These are phyloP conservation scores for Thymelicus acteon DNA, from an alignment of 2,888 invertebrate genomes.

Conservation along the genomic window DNA sequence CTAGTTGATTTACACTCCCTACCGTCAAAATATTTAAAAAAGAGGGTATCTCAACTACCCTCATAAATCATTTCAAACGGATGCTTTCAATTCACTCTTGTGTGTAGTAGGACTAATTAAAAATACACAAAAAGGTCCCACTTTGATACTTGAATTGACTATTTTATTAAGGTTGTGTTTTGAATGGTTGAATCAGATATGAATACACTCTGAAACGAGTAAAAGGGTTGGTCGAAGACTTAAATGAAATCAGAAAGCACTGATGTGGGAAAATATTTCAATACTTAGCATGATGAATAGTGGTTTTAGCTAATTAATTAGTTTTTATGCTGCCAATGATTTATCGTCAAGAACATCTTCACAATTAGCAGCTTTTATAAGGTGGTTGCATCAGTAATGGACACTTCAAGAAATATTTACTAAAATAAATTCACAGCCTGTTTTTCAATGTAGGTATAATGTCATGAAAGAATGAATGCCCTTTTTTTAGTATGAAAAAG, in stretches of 20 bases:
- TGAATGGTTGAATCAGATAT: slow-evolving; percentile 16
- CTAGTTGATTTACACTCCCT: too few species aligned
- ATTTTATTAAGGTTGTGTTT: slow-evolving; percentile 18
- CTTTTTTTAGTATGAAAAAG: too few species aligned
- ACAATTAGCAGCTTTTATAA: too few species aligned
- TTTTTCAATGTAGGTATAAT: too few species aligned
- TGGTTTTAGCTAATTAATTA: slow-evolving; percentile 3
- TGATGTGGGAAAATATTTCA: not conserved
- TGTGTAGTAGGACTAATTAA: slow-evolving; percentile 17
- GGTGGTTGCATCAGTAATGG: too few species aligned
- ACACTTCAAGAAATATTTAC: too few species aligned
- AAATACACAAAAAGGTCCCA: slow-evolving; percentile 3
- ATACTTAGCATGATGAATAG: not conserved
- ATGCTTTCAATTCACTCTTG: slow-evolving; percentile 4
- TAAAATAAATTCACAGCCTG: too few species aligned
- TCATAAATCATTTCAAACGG: not conserved
- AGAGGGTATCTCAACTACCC: too few species aligned
- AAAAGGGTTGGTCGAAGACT: slow-evolving; percentile 6
- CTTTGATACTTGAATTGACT: slow-evolving; percentile 16
- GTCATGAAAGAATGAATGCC: too few species aligned
- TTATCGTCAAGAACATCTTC: not conserved
- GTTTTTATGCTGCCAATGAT: not conserved
- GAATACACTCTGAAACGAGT: slow-evolving; percentile 4
- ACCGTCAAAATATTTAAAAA: too few species aligned
- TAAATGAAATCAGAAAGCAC: not conserved